Percentiles rank a stretch among this genome's conserved stretches.
phyloP scores from a whole-genome alignment of 1,140 invertebrate genomes.

The Drosophila simulans region DNA sequence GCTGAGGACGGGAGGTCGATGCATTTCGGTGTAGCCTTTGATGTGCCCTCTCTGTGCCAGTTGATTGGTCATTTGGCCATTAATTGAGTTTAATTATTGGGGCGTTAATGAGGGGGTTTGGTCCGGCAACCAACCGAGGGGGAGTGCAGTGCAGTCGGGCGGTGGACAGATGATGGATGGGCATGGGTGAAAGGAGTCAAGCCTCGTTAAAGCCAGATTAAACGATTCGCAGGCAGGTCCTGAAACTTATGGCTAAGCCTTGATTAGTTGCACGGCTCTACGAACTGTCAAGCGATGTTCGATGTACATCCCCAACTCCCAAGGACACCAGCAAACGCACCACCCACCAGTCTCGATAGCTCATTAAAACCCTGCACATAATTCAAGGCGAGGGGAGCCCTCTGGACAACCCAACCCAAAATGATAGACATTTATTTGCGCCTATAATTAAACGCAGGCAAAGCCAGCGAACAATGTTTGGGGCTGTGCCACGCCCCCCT shows the following conservation, averaged over 20 bases:
- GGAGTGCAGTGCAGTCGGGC: conserved; percentile 8
- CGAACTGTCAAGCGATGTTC: not conserved
- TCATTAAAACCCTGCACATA: conserved; percentile 66
- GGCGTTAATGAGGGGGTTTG: conserved; percentile 46
- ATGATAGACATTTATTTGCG: conserved; percentile 77
- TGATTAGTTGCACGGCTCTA: conserved; percentile 23
- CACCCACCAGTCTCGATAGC: conserved; percentile 53
- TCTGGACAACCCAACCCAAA: conserved; percentile 55
- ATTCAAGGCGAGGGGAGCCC: conserved; percentile 21
- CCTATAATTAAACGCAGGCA: conserved; percentile 82
- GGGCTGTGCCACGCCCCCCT: conserved; percentile 41
- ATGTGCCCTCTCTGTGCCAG: conserved; percentile 56
- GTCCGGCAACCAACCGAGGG: not conserved
- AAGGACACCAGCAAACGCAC: not conserved
- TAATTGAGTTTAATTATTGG: conserved; percentile 80
- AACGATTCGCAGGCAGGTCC: conserved; percentile 28
- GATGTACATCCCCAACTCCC: not conserved
- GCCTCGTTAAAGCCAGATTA: conserved; percentile 32
- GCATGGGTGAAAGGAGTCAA: conserved; percentile 13
- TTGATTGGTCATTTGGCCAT: conserved; percentile 67
- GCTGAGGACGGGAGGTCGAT: conserved; percentile 15
- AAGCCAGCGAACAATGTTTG: conserved; percentile 42
- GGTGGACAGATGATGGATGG: conserved; percentile 7
- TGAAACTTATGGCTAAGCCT: conserved; percentile 23
- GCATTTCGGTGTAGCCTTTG: conserved; percentile 64